Evolutionary conservation across 2,113 vertebrate genomes (phyloP), one percentile per base, ranked within the genome.

Genomic region (Plectropomus leopardus): DNA sequence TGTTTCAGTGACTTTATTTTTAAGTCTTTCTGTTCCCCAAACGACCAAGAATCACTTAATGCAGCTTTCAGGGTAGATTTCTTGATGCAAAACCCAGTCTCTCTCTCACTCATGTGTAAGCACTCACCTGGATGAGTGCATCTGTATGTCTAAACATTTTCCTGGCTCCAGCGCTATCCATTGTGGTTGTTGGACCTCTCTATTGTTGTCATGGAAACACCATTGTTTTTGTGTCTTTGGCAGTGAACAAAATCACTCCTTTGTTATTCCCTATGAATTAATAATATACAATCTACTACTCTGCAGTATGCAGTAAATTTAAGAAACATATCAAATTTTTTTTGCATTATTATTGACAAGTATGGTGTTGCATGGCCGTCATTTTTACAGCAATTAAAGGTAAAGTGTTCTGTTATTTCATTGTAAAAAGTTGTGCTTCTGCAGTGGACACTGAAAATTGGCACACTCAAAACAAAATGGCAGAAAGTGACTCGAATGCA

Each of bases 171-270:
- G 2, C 1, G 30, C 0, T 63, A 23, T 24, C 19, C 32, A 24
- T n/a, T 60, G 13, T 45, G 24, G 32, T 26, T 65, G 57, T 24
- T 58, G 48, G 58, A 64, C 50, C 13, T 45, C 60, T 32, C 15
- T 19, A 36, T 59, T 51, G 26, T 67, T 47, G 53, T 45, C 73
- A 54, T 59, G 16, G 51, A 59, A 76, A 76, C 72, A 54, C 36
- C 3, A 64, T 36, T 57, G 30, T n/a, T 23, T 16, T 40, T 55
- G 24, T 47, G 21, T 32, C 26, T 19, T 16, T 28, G 1, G 28
- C 17, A 1, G 26, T 30, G 17, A 23, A 36, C 4, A 4, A 73
- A 24, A 59, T 58, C 44, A 24, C 14, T 59, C 3, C 8, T 40
- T 34, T 50, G 17, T 13, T 45, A 21, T n/a, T 59, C 21, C 0